Evolutionary conservation across 2,888 invertebrate species (phyloP).

Genomic region (Proisotoma minuta): DNA sequence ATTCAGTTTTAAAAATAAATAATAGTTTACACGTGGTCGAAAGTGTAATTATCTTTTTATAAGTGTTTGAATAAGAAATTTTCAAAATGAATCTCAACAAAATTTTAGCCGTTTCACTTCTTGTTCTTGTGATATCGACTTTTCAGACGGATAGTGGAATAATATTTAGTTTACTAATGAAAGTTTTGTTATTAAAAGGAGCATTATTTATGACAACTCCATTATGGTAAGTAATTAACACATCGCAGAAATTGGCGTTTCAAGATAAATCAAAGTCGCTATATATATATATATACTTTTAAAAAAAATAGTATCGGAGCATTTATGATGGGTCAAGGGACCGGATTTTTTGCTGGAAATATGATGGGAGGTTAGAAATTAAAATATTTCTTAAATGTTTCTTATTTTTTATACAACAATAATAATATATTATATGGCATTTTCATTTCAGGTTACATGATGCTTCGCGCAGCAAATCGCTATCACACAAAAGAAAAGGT

Average conservation of each 20-base stretch:
- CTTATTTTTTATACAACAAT: neutral
- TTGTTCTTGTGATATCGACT: conserved; percentile 32
- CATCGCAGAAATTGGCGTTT: conserved; percentile 16
- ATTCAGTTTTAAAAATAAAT: too few species aligned
- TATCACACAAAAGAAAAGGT: conserved; percentile 33
- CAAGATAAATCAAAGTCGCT: too few species aligned
- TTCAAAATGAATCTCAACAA: conserved; percentile 36
- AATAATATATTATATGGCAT: neutral
- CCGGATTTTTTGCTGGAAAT: conserved; percentile 39
- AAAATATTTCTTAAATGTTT: neutral
- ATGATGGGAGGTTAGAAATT: conserved; percentile 33
- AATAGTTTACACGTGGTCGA: too few species aligned
- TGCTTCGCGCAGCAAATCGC: conserved; percentile 37
- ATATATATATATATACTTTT: too few species aligned
- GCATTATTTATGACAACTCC: conserved; percentile 40
- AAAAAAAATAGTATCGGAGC: too few species aligned
- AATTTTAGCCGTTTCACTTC: conserved; percentile 21
- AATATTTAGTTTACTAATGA: conserved; percentile 24
- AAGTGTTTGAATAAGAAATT: neutral
- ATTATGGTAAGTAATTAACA: too few species aligned
- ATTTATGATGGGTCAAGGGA: conserved; percentile 37
- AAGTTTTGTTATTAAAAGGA: conserved; percentile 33
- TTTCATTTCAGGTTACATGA: conserved; percentile 36
- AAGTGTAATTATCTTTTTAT: neutral
- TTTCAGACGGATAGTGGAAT: conserved; percentile 31